These are phyloP conservation scores for Apaloderma vittatum DNA, from an alignment of 2,113 vertebrate genomes.

Conservation along the genomic window DNA sequence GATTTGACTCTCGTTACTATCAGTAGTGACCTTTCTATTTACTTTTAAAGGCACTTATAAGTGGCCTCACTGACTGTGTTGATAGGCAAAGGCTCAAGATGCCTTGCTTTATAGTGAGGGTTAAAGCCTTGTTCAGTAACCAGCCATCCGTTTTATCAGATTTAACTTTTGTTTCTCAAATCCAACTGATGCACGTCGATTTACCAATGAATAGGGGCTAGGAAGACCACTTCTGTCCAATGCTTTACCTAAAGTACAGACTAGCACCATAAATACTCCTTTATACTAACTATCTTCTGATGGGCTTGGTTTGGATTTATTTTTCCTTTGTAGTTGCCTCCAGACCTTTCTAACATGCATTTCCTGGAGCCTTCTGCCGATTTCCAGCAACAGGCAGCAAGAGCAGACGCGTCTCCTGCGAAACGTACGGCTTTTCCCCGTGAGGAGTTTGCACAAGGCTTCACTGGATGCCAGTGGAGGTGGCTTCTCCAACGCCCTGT, in stretches of 20 bases:
- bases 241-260: neutral
- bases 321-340: neutral
- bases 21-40: neutral
- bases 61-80: neutral
- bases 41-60: neutral
- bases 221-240: neutral
- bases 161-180: neutral
- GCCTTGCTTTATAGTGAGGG: neutral
- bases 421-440: neutral
- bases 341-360: neutral
- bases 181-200: neutral
- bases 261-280: neutral
- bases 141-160: neutral
- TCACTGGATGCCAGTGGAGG: neutral
- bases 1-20: fast-evolving
- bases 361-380: neutral
- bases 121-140: neutral
- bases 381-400: neutral
- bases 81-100: neutral
- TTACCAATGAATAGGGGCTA: neutral
- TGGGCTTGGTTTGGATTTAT: neutral
- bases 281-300: neutral
- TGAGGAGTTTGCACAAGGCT: neutral
- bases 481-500: fast-evolving
- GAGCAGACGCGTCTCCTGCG: fast-evolving